phyloP scores from a whole-genome alignment of 2,888 invertebrate species.

The Ormyrus rosae region DNA sequence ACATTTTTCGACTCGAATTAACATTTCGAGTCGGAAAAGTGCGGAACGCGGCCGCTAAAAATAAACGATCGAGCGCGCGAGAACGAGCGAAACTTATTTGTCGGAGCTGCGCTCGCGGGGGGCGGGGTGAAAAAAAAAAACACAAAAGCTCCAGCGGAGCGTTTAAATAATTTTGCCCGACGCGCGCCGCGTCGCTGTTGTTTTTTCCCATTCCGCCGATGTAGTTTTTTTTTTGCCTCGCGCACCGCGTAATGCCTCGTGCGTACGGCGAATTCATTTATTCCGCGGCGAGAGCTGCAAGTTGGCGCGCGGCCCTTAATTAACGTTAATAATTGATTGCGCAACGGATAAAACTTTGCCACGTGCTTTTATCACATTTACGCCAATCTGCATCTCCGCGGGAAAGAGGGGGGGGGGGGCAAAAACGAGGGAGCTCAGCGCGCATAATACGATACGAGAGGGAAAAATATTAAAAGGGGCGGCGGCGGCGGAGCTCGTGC shows the following conservation, averaged over 20 bases:
- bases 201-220: too few species aligned
- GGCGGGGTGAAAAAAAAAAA: neutral
- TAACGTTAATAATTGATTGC: constrained; percentile 53
- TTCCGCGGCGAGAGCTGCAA: constrained; percentile 4
- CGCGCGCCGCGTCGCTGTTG: too few species aligned
- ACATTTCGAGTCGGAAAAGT: too few species aligned
- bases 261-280: constrained; percentile 33
- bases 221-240: neutral
- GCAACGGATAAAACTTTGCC: constrained; percentile 41
- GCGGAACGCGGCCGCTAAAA: too few species aligned
- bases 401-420: neutral
- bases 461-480: neutral
- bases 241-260: neutral
- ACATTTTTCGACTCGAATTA: too few species aligned
- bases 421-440: neutral
- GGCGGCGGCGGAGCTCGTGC: too few species aligned
- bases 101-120: too few species aligned
- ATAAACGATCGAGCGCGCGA: too few species aligned
- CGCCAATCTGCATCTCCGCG: constrained; percentile 33
- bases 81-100: too few species aligned
- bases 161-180: constrained; percentile 34
- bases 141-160: neutral
- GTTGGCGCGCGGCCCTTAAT: constrained; percentile 31
- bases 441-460: neutral
- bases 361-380: constrained; percentile 43